Percentiles rank a stretch among this genome's conserved stretches.
These are phyloP conservation scores for Coronaproctus castanopsis DNA, from an alignment of 2,888 invertebrate species.

Conservation along the genomic window DNA sequence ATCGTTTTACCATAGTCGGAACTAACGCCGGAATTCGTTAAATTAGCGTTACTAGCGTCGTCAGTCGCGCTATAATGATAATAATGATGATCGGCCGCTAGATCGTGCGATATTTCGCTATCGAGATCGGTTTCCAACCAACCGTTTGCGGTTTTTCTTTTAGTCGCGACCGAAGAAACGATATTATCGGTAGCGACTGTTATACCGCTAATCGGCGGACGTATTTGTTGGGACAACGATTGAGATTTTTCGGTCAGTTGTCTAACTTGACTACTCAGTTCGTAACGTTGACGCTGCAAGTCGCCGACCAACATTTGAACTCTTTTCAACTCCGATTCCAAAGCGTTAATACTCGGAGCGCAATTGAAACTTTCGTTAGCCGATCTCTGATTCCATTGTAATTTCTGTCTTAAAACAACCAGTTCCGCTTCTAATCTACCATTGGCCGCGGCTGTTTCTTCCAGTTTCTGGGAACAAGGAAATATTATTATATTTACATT, in stretches of 20 bases:
- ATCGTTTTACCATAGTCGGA: too few relatives aligned
- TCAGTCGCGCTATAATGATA: background rate
- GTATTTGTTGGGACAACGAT: conserved; percentile 40
- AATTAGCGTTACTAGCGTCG: background rate
- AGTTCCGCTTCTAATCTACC: conserved; percentile 72
- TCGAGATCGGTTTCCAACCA: conserved; percentile 86
- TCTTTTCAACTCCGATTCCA: conserved; percentile 44
- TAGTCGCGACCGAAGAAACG: conserved; percentile 20
- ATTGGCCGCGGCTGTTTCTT: conserved; percentile 79
- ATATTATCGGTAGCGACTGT: conserved; percentile 20
- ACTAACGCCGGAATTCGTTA: conserved; percentile 7
- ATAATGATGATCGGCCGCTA: background rate
- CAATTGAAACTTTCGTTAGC: conserved; percentile 24
- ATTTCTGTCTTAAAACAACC: conserved; percentile 59
- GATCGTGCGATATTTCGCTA: conserved; percentile 13
- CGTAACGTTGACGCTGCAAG: conserved; percentile 63
- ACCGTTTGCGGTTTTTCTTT: conserved; percentile 39
- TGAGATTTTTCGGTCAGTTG: conserved; percentile 65
- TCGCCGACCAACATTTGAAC: conserved; percentile 71
- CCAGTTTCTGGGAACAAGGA: conserved; percentile 63
- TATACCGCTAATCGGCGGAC: conserved; percentile 28
- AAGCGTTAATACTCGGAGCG: conserved; percentile 22
- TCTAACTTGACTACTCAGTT: conserved; percentile 64
- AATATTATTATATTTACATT: too few relatives aligned
- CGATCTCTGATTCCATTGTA: conserved; percentile 49